Evolutionary conservation across 2,797 vertebrate genomes (phyloP).

Genomic region (Phataginus tricuspis): DNA sequence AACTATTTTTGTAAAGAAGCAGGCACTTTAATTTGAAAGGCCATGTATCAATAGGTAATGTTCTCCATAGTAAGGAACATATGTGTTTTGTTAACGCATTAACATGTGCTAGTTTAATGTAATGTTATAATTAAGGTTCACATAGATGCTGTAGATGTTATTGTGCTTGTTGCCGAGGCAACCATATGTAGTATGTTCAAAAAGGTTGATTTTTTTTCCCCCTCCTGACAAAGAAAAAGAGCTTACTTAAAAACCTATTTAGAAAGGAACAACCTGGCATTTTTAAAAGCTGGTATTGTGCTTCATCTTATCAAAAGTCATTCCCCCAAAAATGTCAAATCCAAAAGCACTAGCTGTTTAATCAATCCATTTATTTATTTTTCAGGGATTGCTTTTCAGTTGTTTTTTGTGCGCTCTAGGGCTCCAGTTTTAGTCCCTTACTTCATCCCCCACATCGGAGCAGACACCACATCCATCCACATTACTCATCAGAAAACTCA

Average conservation of each 20-base stretch:
- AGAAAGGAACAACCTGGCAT: slow-evolving; percentile 56
- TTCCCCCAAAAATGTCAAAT: slow-evolving; percentile 62
- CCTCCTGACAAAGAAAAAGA: slow-evolving; percentile 2
- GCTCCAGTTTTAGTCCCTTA: neutral
- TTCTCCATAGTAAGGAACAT: slow-evolving; percentile 41
- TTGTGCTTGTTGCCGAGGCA: slow-evolving; percentile 79
- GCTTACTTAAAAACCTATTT: slow-evolving; percentile 62
- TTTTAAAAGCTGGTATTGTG: slow-evolving; percentile 67
- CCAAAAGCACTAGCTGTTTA: slow-evolving; percentile 54
- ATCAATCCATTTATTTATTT: slow-evolving; percentile 63
- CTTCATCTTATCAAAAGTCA: slow-evolving; percentile 66
- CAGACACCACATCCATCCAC: neutral
- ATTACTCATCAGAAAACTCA: neutral
- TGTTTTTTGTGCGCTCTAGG: neutral
- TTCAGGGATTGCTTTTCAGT: slow-evolving; percentile 17
- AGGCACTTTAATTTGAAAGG: slow-evolving; percentile 32
- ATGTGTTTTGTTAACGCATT: slow-evolving; percentile 59
- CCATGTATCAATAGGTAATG: neutral
- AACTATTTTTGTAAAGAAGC: slow-evolving; percentile 31
- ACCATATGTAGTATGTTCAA: slow-evolving; percentile 67
- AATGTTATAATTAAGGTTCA: slow-evolving; percentile 75
- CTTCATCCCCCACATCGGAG: neutral
- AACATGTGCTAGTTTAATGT: slow-evolving; percentile 58
- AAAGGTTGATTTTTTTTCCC: slow-evolving; percentile 51
- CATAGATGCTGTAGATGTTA: slow-evolving; percentile 67